Base-by-base conservation (phyloP, 1,140 invertebrate species). In the Augochlora pura region DNA sequence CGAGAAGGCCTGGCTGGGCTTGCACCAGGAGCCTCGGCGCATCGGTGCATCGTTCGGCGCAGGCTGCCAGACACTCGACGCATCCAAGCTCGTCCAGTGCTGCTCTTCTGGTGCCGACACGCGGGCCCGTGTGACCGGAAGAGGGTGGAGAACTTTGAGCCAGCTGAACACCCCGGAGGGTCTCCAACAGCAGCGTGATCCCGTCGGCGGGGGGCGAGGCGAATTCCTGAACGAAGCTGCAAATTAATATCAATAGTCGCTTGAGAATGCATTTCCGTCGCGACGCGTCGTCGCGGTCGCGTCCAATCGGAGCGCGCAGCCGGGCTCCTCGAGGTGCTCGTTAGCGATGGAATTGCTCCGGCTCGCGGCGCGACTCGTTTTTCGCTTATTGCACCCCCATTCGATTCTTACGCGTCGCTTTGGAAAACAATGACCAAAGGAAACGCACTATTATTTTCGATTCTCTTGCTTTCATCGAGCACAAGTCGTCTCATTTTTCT, bases 171-270 rank as follows among this genome's bases (percentile, higher is more conserved):
- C 96, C 95, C n/a, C 97, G 95, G 39, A 98, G 92, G 0, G 97
- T 95, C 90, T 98, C 97, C 73, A 98, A 90, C 2, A 98, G 93
- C 52, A 97, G 91, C 0, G 95, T 95, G 0, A 98, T 95, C 4
- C 97, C 98, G 90, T 98, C 97, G 79, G 97, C 94, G 25, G 96
- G 96, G 67, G 96, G 95, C 25, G 96, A 95, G 8, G 97, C 95
- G 91, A 98, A 98, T 91, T 98, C 97, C 91, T 97, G 96, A 0
- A 98, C 96, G 88, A 98, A 98, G 92, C 96, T 97, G 91, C 16
- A 94, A 94, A 83, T 81, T 84, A 82, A 63, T 52, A 25, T 54
- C 18, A 23, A 25, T 18, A 2, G 16, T 25, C 21, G 46, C 38
- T 59, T 59, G 1, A 85, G 32, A 64, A 68, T 2, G 63, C 49